A percentile compares a stretch with the other conserved stretches of the same genome.
phyloP scores from a whole-genome alignment of 2,797 vertebrate genomes.

The Aldrovandia affinis region DNA sequence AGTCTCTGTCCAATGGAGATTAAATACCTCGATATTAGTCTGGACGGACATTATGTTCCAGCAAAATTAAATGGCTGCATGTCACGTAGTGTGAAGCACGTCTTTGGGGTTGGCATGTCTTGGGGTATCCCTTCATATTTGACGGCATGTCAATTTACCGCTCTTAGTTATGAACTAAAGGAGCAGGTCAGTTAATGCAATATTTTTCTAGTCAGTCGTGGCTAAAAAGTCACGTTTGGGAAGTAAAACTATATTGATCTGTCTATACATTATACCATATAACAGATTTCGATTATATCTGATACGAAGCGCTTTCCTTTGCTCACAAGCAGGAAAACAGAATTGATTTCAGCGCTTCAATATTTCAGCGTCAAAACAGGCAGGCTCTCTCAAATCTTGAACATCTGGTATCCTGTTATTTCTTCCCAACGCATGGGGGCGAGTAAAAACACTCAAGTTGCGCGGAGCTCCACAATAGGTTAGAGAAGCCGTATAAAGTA shows the following conservation, averaged over 20 bases:
- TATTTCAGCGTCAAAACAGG: background rate
- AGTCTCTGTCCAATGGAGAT: background rate
- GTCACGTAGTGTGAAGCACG: background rate
- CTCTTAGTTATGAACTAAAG: background rate
- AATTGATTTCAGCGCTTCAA: background rate
- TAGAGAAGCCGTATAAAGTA: background rate
- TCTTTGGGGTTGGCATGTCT: background rate
- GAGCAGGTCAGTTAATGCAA: background rate
- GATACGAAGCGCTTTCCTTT: slow-evolving; percentile 5
- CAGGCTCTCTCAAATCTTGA: background rate
- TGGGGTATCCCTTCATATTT: background rate
- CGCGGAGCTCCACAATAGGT: background rate
- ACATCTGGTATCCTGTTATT: background rate
- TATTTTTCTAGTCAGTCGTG: too few relatives aligned
- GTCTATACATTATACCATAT: background rate
- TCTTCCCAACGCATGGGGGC: background rate
- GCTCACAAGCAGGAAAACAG: background rate
- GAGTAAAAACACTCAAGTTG: slow-evolving; percentile 6
- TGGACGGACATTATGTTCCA: background rate
- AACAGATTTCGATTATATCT: background rate
- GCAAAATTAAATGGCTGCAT: background rate
- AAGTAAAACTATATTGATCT: background rate
- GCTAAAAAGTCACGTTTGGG: background rate
- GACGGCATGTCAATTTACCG: background rate
- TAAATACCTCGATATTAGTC: slow-evolving; percentile 18